Evolutionary conservation across 2,797 vertebrate genomes (phyloP).

Genomic region (Pseudochromis fuscus): DNA sequence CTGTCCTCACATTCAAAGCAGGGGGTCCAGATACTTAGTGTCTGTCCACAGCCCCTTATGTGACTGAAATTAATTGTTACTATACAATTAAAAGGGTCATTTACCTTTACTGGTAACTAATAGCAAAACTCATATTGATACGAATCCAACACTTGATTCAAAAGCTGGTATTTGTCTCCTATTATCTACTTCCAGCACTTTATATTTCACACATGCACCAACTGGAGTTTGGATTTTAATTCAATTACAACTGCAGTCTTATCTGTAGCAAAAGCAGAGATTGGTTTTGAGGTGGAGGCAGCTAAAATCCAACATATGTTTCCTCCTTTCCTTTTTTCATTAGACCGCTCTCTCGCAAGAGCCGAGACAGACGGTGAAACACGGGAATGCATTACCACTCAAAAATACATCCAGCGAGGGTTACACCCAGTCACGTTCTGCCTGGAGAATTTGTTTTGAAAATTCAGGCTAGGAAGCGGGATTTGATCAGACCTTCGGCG

Average conservation of each 20-base stretch:
- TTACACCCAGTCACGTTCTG: conserved; percentile 41
- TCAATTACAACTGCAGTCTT: conserved; percentile 42
- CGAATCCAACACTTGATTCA: no score
- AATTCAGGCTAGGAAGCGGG: conserved; percentile 28
- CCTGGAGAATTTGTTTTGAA: conserved; percentile 52
- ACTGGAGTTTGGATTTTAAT: conserved; percentile 34
- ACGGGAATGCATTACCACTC: conserved; percentile 53
- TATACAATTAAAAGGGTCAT: not conserved
- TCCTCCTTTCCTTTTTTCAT: conserved; percentile 47
- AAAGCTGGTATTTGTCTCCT: not conserved
- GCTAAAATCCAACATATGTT: conserved; percentile 49
- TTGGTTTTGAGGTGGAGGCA: conserved; percentile 52
- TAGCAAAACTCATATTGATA: no score
- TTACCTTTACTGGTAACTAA: not conserved
- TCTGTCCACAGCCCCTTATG: not conserved
- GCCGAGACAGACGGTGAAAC: conserved; percentile 30
- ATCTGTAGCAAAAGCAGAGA: conserved; percentile 28
- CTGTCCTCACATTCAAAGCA: conserved; percentile 47
- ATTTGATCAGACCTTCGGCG: conserved; percentile 59
- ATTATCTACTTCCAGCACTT: not conserved
- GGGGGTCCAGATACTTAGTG: conserved; percentile 11
- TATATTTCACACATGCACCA: conserved; percentile 8
- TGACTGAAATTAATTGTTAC: not conserved
- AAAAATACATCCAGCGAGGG: conserved; percentile 46
- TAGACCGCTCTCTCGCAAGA: conserved; percentile 37